Evolutionary conservation across 1,140 invertebrate species (phyloP).

Genomic region (Diorhabda elongata): DNA sequence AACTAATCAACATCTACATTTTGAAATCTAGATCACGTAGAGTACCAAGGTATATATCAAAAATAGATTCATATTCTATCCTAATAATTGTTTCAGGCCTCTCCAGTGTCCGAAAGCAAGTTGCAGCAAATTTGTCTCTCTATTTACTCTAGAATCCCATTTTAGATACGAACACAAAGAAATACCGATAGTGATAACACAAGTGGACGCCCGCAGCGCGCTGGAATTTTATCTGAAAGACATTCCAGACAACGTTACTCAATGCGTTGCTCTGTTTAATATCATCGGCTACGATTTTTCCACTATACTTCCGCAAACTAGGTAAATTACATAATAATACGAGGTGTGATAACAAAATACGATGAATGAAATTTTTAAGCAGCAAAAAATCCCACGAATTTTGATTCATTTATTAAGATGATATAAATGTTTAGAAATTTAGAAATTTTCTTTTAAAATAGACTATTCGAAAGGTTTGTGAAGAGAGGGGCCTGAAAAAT

Average conservation of each 20-base stretch:
- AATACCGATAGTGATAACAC: conserved; percentile 38
- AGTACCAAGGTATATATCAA: too few species aligned
- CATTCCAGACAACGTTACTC: conserved; percentile 21
- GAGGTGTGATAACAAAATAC: too few species aligned
- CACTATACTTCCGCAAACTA: conserved; percentile 10
- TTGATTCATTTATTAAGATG: too few species aligned
- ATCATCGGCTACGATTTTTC: conserved; percentile 27
- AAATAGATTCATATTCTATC: background rate
- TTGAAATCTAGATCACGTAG: too few species aligned
- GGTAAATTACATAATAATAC: background rate
- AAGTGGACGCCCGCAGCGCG: conserved; percentile 49
- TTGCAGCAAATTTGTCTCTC: conserved; percentile 37
- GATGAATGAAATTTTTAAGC: too few species aligned
- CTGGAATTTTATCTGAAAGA: conserved; percentile 30
- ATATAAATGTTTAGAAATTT: too few species aligned
- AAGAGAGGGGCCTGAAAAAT: too few species aligned
- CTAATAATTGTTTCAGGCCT: conserved; percentile 30
- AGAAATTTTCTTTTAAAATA: too few species aligned
- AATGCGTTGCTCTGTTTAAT: conserved; percentile 34
- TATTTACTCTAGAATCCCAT: conserved; percentile 34
- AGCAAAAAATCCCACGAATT: too few species aligned
- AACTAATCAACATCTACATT: too few species aligned
- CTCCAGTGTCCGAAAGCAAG: conserved; percentile 35
- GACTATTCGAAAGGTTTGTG: too few species aligned
- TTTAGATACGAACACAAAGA: conserved; percentile 41